Base-by-base conservation (phyloP, 2,113 vertebrate genomes). In the Chascanopsetta lugubris region DNA sequence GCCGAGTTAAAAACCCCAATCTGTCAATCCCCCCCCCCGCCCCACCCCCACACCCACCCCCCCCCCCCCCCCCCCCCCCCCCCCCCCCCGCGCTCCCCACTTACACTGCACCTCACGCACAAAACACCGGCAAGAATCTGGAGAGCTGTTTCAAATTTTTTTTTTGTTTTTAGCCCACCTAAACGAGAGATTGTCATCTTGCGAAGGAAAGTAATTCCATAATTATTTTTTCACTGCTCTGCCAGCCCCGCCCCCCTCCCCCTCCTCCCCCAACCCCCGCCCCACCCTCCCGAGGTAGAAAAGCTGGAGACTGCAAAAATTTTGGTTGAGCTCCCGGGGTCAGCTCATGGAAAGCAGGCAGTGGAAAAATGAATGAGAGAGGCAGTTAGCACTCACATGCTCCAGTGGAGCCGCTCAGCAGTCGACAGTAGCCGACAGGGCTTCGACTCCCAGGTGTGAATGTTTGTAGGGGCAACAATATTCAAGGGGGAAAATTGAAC, bases 21-120 rank as follows among this genome's bases (percentile, higher is more conserved):
- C 77, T 88, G 86, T 85, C 85, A 79, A 38, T 79, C 79, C 21
- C n/a, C 67, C 17, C n/a, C n/a, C n/a, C n/a, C n/a, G n/a, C n/a
- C n/a, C n/a, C n/a, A n/a, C n/a, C n/a, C n/a, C n/a, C n/a, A n/a
- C n/a, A n/a, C n/a, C n/a, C n/a, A n/a, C n/a, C n/a, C n/a, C n/a
- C n/a, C n/a, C n/a, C n/a, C n/a, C n/a, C n/a, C n/a, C n/a, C n/a
- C n/a, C n/a, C n/a, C n/a, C n/a, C n/a, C n/a, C n/a, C n/a, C n/a
- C n/a, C n/a, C n/a, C n/a, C n/a, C n/a, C n/a, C n/a, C n/a, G n/a
- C n/a, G n/a, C n/a, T n/a, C 48, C 13, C 32, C 50, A 50, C 43
- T 51, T 22, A 50, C 27, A 22, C 69, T 61, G 42, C 50, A 55
- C n/a, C 55, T 61, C 40, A 53, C 43, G 50, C 26, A 3, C 10